Base-by-base conservation (phyloP, 2,797 vertebrate genomes). In the Botia almorhae region DNA sequence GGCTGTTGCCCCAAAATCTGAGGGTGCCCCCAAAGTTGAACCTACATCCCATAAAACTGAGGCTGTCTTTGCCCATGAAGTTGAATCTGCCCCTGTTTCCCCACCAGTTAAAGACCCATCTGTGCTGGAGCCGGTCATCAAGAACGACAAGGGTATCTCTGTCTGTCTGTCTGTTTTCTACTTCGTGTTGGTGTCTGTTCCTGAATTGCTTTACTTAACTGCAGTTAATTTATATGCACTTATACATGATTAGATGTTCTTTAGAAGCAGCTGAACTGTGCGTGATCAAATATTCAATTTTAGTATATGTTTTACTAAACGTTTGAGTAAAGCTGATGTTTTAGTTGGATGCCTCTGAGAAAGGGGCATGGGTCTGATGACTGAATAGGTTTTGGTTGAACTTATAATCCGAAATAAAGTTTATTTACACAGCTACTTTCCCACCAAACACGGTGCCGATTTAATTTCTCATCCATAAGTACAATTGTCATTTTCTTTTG, bases 71-170 rank as follows among this genome's bases (percentile, higher is more conserved):
- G 23, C 65, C 7, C 26, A n/a, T 36, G 36, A 36, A 0, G 1
- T 61, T 43, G 64, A 72, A 43, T 56, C 78, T 56, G 56, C 50
- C 76, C 85, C 90, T 83, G 76, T 72, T 75, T 89, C 89, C 46
- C 76, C 83, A 81, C 67, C 89, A 76, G 84, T 86, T 89, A 92
- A 92, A 92, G 83, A 83, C 68, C 90, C 92, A 87, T 88, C 90
- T 82, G 93, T 93, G 88, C 93, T 94, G 94, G 96, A 95, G 76
- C 90, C 95, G 83, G 80, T 92, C 91, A 92, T 96, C 95, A 98
- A 96, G 95, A 97, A 98, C 83, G 91, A 97, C 90, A 95, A 96
- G 96, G 98, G 97, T 99, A 99, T 94, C 95, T 89, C 4, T 80
- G 7, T 73, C 36, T 85, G 33, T 80, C 17, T 63, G 55, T 79